Conservation (phyloP, 2,113 vertebrate species). For the Felis catus region F.catus_Fca126_mat1.0 CM031428.1:25545501-25546000, state of each 20-base stretch:
- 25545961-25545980: background rate
- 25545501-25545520: background rate
- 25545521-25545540: background rate
- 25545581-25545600: background rate
- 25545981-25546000: background rate
- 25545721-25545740: background rate
- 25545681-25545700: background rate
- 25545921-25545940: background rate
- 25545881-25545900: background rate
- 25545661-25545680: background rate
- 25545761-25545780: background rate
- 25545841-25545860: background rate
- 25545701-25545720: background rate
- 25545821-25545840: background rate
- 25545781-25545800: background rate
- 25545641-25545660: background rate
- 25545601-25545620: background rate
- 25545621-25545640: background rate
- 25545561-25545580: background rate
- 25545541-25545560: background rate
- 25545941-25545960: background rate
- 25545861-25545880: background rate
- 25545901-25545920: background rate
- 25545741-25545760: background rate
- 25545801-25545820: background rate